Evolutionary conservation across 2,113 vertebrate genomes (phyloP).

Genomic region (Neomonachus schauinslandi): DNA sequence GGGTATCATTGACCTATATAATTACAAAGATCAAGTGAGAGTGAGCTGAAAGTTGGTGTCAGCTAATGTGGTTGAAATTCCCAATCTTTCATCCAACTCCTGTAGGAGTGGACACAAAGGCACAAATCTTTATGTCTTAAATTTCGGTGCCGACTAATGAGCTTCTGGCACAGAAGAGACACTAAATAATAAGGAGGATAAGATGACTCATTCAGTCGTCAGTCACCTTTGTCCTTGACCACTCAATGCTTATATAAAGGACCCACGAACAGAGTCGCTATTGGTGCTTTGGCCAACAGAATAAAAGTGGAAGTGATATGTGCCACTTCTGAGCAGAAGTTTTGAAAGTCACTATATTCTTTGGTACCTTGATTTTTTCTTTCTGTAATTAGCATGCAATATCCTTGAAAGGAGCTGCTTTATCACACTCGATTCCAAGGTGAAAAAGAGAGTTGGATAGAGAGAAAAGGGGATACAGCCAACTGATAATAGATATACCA

Average conservation of each 20-base stretch:
- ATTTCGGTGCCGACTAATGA: not conserved
- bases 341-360: not conserved
- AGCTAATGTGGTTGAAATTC: not conserved
- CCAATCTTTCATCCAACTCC: not conserved
- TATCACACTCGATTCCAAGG: not conserved
- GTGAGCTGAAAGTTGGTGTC: not conserved
- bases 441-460: not conserved
- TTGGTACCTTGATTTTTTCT: not conserved
- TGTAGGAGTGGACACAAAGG: not conserved
- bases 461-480: not conserved
- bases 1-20: not conserved
- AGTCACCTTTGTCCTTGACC: not conserved
- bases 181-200: not conserved
- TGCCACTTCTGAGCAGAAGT: not conserved
- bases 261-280: not conserved
- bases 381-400: not conserved
- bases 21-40: not conserved
- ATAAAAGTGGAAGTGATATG: not conserved
- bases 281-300: not conserved
- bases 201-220: not conserved
- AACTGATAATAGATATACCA: not conserved
- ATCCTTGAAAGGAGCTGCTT: not conserved
- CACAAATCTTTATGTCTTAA: not conserved
- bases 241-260: not conserved
- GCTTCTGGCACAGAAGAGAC: not conserved